A percentile compares a stretch with the other conserved stretches of the same genome.
Evolutionary conservation across 2,113 vertebrate genomes (phyloP).

Genomic region (Barnardius zonarius): DNA sequence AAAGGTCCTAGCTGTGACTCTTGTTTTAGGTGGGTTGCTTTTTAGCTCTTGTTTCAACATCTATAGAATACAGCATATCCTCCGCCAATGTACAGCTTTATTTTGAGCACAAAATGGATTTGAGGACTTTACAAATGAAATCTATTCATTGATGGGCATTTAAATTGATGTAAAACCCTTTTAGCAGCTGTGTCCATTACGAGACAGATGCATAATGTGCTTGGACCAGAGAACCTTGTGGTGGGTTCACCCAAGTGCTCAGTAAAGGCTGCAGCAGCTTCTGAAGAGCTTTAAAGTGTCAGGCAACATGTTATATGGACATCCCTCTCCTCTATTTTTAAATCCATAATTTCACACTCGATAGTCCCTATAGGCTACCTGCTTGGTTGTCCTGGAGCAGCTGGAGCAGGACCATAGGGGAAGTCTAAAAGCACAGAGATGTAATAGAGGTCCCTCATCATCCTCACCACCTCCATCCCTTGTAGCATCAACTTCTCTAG

Average conservation of each 20-base stretch:
- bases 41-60: neutral
- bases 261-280: neutral
- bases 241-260: neutral
- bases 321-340: neutral
- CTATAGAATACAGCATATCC: neutral
- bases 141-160: neutral
- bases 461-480: neutral
- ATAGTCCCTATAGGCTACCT: neutral
- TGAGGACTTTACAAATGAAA: neutral
- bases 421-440: neutral
- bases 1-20: neutral
- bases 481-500: neutral
- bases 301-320: neutral
- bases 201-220: neutral
- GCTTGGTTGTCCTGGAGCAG: neutral
- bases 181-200: neutral
- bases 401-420: neutral
- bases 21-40: neutral
- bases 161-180: neutral
- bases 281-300: neutral
- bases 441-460: neutral
- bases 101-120: neutral
- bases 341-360: neutral
- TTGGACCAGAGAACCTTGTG: neutral
- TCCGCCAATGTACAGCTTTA: neutral